Evolutionary conservation across 1,140 invertebrate species (phyloP).

Genomic region (Archegozetes longisetosus): DNA sequence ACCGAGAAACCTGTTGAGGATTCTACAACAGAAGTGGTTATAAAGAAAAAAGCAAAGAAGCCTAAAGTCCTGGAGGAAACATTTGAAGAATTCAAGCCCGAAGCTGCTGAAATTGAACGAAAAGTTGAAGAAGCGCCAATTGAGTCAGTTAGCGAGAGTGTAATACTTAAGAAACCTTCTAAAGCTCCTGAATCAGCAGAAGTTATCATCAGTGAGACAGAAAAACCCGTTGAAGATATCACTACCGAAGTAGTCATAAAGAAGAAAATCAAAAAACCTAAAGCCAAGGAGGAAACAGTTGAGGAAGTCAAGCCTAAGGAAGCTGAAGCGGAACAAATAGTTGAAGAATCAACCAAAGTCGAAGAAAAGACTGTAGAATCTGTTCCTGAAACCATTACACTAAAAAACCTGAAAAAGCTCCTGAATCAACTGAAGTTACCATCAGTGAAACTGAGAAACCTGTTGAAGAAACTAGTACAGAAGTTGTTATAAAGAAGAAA

Average conservation of each 20-base stretch:
- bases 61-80: conserved; percentile 17
- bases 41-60: conserved; percentile 1
- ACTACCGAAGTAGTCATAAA: too few relatives aligned
- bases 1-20: conserved; percentile 23
- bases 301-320: too few relatives aligned
- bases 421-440: too few relatives aligned
- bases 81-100: neutral
- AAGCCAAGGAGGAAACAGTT: too few relatives aligned
- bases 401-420: neutral
- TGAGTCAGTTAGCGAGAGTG: neutral
- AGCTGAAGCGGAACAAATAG: too few relatives aligned
- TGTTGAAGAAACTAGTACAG: conserved; percentile 27
- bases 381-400: neutral
- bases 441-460: conserved; percentile 12
- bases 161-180: too few relatives aligned
- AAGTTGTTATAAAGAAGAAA: conserved; percentile 5
- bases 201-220: too few relatives aligned
- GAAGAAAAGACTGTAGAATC: conserved; percentile 26
- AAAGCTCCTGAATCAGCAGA: too few relatives aligned
- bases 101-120: neutral
- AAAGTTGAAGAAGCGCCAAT: too few relatives aligned
- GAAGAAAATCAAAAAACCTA: too few relatives aligned
- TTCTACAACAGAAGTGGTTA: conserved; percentile 22
- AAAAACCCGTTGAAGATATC: too few relatives aligned
- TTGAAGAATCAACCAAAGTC: conserved; percentile 36